Base-by-base conservation (phyloP, 2,113 vertebrate genomes). In the Phalacrocorax carbo region DNA sequence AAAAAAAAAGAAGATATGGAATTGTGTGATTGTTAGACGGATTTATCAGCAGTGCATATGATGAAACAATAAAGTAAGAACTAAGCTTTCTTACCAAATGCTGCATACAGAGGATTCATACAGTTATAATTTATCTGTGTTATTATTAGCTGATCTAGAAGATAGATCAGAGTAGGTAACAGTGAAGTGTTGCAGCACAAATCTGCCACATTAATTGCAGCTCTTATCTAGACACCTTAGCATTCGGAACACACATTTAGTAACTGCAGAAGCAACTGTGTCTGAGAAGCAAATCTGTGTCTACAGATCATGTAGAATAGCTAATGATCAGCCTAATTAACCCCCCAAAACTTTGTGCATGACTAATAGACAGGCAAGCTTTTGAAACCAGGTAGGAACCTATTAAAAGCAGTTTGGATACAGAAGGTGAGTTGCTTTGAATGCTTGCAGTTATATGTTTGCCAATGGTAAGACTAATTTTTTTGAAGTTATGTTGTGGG, bases 291-390 rank as follows among this genome's bases (percentile, higher is more conserved):
- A 75, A 83, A 76, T 78, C 72, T 80, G 49, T 75, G 83, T 85
- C 93, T 95, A 62, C 93, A 90, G 96, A 92, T 97, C 93, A 29
- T 40, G 86, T 83, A 81, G 34, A 90, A 86, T 72, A 96, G 94
- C 89, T 97, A 97, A 95, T 93, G 96, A 96, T 97, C 92, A 96
- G 95, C 87, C 94, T 98, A 82, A 96, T 96, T 92, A 96, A 97
- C 96, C 94, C 71, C 79, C 88, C 86, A 88, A 84, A 97, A 94
- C 80, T 95, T 93, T 93, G 82, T 87, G 93, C 94, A 79, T 5
- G 52, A 84, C 83, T 94, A 61, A 93, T 71, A 71, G 44, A 87
- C 82, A 84, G 44, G 88, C 82, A 84, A 96, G 82, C 91, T 96
- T 94, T 97, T 96, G 92, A 92, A 94, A 60, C 38, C 54, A 54